Percentiles rank a stretch among this genome's conserved stretches.
These are phyloP conservation scores for Resseliella maxima DNA, from an alignment of 2,888 invertebrate genomes.

Conservation along the genomic window DNA sequence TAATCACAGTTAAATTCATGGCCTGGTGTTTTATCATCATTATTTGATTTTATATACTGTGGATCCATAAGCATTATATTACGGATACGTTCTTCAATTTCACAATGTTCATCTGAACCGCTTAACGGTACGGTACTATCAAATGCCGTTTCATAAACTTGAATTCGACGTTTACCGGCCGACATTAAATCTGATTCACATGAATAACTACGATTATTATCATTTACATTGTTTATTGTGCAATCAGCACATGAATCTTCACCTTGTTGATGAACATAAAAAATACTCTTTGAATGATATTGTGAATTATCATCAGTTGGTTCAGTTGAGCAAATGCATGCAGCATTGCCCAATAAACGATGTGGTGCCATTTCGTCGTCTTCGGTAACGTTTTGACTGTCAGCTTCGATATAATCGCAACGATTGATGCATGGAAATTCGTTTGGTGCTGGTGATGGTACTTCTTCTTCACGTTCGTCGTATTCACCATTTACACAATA, in stretches of 20 bases:
- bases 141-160: conserved; percentile 90
- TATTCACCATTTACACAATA: conserved; percentile 60
- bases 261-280: conserved; percentile 76
- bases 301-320: conserved; percentile 73
- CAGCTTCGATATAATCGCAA: conserved; percentile 62
- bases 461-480: conserved; percentile 59
- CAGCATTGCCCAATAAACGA: conserved; percentile 74
- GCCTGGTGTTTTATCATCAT: neutral
- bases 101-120: conserved; percentile 82
- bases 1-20: conserved; percentile 49
- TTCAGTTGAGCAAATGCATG: conserved; percentile 78
- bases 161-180: conserved; percentile 72
- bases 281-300: conserved; percentile 71
- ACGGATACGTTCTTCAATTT: conserved; percentile 65
- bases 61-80: conserved; percentile 35
- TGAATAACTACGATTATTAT: conserved; percentile 49
- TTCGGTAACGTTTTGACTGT: conserved; percentile 63
- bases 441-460: conserved; percentile 61
- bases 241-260: conserved; percentile 70
- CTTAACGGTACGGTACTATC: conserved; percentile 80
- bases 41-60: neutral
- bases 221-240: conserved; percentile 61
- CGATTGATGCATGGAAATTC: conserved; percentile 57
- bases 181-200: conserved; percentile 69
- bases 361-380: conserved; percentile 74